Conservation (phyloP, 2,888 invertebrate genomes). For the Athripsodes cinereus region DNA sequence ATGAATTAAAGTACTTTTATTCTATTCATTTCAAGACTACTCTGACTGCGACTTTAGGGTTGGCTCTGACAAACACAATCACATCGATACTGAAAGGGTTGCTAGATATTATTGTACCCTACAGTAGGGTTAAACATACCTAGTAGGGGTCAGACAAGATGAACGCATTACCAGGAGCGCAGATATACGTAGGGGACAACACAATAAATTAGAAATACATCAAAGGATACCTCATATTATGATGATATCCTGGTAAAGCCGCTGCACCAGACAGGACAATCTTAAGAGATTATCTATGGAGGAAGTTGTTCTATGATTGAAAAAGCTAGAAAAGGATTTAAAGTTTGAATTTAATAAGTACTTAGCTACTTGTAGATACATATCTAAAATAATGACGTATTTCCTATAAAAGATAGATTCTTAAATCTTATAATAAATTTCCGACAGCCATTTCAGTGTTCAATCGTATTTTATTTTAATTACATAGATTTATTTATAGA, state of each 20-base stretch:
- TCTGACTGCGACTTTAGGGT: background rate
- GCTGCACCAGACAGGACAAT: background rate
- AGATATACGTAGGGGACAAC: constrained; percentile 14
- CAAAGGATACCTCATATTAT: background rate
- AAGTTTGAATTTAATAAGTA: too few species aligned
- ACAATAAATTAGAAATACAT: constrained; percentile 19
- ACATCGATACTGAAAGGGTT: background rate
- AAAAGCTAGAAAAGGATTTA: too few species aligned
- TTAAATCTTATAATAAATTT: too few species aligned
- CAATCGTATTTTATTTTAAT: too few species aligned
- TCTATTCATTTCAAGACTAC: too few species aligned
- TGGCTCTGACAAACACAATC: background rate
- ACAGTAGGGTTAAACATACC: constrained; percentile 20
- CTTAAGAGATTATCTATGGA: background rate
- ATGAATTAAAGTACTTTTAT: too few species aligned
- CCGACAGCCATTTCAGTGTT: too few species aligned
- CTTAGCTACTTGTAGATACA: too few species aligned
- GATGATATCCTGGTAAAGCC: background rate
- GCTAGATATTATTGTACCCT: constrained; percentile 9
- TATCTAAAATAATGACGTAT: too few species aligned
- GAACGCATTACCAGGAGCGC: constrained; percentile 18
- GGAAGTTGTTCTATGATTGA: background rate
- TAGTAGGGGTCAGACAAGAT: constrained; percentile 25
- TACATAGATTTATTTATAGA: too few species aligned
- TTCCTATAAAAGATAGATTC: too few species aligned